phyloP scores from a whole-genome alignment of 1,140 invertebrate species.

The Nixonia krombeini region DNA sequence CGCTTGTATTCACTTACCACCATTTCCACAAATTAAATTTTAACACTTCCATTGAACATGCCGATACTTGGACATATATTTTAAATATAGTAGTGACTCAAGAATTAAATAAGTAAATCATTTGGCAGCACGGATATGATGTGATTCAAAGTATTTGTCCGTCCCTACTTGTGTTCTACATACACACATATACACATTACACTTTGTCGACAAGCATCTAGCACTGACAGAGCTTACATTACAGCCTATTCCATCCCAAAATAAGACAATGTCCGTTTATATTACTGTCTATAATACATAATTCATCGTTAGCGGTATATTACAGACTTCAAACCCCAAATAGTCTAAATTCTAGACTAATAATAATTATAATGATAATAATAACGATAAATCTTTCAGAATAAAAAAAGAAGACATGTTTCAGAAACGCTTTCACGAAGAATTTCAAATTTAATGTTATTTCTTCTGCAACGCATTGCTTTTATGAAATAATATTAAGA shows the following conservation, averaged over 20 bases:
- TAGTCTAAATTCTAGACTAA: conserved; percentile 30
- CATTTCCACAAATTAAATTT: too few relatives aligned
- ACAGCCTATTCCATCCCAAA: conserved; percentile 40
- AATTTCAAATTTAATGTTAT: conserved; percentile 19
- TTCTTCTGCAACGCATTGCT: too few relatives aligned
- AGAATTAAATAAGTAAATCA: background rate
- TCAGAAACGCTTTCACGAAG: conserved; percentile 12
- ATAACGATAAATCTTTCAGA: conserved; percentile 33
- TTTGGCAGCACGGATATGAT: too few relatives aligned
- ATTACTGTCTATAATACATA: conserved; percentile 44
- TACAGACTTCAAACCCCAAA: conserved; percentile 33
- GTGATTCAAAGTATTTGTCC: conserved; percentile 7
- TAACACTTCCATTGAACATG: too few relatives aligned
- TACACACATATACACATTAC: conserved; percentile 17
- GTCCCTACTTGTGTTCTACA: background rate
- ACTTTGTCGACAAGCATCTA: conserved; percentile 19
- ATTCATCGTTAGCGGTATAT: conserved; percentile 40
- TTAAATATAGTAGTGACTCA: too few relatives aligned
- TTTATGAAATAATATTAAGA: too few relatives aligned
- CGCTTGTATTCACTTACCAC: too few relatives aligned
- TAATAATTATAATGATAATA: conserved; percentile 28
- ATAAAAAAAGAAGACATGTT: conserved; percentile 20
- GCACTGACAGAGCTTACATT: conserved; percentile 42
- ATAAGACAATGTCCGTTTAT: conserved; percentile 37
- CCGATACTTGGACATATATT: too few relatives aligned